A percentile compares a stretch with the other conserved stretches of the same genome.
phyloP scores from a whole-genome alignment of 2,797 vertebrate genomes.

The Falco naumanni region DNA sequence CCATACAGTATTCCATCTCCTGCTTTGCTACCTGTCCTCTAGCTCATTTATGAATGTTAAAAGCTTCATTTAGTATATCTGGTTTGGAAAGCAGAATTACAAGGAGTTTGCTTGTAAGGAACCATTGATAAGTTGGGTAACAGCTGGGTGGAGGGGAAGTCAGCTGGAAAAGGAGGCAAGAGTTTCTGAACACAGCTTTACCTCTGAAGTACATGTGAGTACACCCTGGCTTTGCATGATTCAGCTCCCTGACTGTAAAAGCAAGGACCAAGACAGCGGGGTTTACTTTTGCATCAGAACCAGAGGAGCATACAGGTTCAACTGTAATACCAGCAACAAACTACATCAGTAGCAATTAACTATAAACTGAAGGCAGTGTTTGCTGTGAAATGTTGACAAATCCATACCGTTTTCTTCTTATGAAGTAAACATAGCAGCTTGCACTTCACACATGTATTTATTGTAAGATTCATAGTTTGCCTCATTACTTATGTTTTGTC shows the following conservation, averaged over 20 bases:
- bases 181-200: not conserved
- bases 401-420: not conserved
- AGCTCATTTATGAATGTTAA: not conserved
- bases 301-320: not conserved
- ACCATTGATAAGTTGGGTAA: not conserved
- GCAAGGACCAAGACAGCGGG: not conserved
- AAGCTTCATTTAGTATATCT: not conserved
- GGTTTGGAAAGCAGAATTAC: not conserved
- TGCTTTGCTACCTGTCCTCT: not conserved
- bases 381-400: not conserved
- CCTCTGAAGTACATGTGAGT: not conserved
- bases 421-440: not conserved
- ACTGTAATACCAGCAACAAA: not conserved
- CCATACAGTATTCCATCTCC: not conserved
- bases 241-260: not conserved
- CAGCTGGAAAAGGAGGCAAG: not conserved
- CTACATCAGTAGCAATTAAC: not conserved
- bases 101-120: not conserved
- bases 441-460: not conserved
- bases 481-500: not conserved
- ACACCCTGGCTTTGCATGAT: not conserved
- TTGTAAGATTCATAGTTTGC: not conserved
- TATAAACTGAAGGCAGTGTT: not conserved
- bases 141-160: not conserved
- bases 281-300: not conserved